phyloP scores from a whole-genome alignment of 2,113 vertebrate genomes.

The Acrocephalus arundinaceus region DNA sequence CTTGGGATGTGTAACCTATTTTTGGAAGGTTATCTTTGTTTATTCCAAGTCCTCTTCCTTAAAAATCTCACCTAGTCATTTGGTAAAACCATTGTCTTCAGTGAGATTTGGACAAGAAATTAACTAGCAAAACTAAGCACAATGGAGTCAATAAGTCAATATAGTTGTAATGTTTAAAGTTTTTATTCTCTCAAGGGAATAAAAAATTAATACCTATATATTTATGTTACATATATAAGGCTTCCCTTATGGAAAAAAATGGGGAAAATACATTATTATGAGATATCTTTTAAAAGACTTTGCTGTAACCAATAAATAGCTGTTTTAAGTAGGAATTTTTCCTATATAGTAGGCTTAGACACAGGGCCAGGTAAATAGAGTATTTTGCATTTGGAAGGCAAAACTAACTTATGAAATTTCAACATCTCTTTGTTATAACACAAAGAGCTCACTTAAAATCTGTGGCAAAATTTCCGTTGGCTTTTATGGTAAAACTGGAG shows the following conservation, averaged over 20 bases:
- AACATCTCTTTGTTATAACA: not conserved
- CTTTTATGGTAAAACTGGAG: not conserved
- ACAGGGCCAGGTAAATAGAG: not conserved
- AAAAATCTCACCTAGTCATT: not conserved
- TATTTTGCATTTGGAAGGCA: not conserved
- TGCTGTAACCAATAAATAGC: not conserved
- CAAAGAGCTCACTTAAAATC: not conserved
- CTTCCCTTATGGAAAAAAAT: not conserved
- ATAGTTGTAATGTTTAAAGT: not conserved
- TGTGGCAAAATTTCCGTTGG: not conserved
- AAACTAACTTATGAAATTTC: not conserved
- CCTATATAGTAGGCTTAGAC: not conserved
- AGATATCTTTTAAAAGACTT: not conserved
- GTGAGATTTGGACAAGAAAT: not conserved
- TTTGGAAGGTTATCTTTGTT: not conserved
- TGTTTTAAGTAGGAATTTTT: not conserved
- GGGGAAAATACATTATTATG: not conserved
- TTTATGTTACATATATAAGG: not conserved
- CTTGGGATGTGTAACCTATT: not conserved
- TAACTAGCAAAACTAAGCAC: not conserved
- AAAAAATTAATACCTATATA: no score
- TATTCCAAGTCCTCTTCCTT: not conserved
- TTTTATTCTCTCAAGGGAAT: not conserved
- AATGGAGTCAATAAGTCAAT: not conserved
- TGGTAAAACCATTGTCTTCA: not conserved